Conservation (phyloP, 2,888 invertebrate species). For the Melinaea marsaeus region DNA sequence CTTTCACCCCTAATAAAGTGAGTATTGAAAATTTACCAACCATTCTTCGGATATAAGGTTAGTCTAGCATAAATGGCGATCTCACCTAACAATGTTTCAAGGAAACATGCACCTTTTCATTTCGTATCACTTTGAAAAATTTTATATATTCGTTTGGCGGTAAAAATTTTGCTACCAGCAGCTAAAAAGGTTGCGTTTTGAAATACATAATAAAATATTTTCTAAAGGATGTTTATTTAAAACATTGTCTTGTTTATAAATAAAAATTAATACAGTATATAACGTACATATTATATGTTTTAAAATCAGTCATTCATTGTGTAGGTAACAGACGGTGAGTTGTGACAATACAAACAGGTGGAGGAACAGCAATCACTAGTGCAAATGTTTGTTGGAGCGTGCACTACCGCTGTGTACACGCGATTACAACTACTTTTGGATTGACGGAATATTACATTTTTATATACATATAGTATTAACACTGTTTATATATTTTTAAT, state of each 20-base stretch:
- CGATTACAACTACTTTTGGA: conserved; percentile 19
- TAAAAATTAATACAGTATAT: background rate
- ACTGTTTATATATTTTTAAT: too few relatives aligned
- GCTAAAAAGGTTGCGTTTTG: conserved; percentile 46
- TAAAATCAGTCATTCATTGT: conserved; percentile 10
- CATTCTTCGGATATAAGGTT: conserved; percentile 77
- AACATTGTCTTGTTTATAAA: too few relatives aligned
- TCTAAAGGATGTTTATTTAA: conserved; percentile 36
- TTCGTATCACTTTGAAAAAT: conserved; percentile 29
- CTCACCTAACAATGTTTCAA: conserved; percentile 39
- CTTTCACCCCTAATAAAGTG: conserved; percentile 74
- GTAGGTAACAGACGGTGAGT: conserved; percentile 11
- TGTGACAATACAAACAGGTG: conserved; percentile 26
- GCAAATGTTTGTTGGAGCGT: conserved; percentile 26
- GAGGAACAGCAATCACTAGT: conserved; percentile 25
- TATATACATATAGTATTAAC: too few relatives aligned
- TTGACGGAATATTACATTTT: conserved; percentile 9
- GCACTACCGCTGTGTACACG: conserved; percentile 22
- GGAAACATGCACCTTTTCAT: conserved; percentile 15
- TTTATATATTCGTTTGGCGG: conserved; percentile 30
- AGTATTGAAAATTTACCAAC: conserved; percentile 79
- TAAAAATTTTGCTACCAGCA: conserved; percentile 48
- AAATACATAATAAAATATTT: conserved; percentile 64
- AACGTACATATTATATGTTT: too few relatives aligned
- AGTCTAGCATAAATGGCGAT: conserved; percentile 59